These are phyloP conservation scores for Pteropus rufus DNA, from an alignment of 2,797 vertebrate species.

Conservation along the genomic window DNA sequence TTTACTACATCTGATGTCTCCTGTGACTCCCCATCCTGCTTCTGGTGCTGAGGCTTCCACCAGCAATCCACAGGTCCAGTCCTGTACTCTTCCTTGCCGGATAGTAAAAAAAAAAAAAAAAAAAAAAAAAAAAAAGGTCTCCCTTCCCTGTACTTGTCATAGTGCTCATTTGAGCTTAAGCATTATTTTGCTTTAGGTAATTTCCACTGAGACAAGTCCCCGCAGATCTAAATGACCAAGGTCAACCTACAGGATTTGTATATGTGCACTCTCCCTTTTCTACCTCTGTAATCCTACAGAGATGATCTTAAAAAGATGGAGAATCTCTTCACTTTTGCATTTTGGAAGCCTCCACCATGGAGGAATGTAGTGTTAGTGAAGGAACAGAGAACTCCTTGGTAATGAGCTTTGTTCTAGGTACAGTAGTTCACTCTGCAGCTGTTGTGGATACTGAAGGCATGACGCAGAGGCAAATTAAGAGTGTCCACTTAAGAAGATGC, in stretches of 20 bases:
- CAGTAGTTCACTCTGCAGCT: neutral
- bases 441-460: neutral
- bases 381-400: neutral
- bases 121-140: neutral
- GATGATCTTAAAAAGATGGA: neutral
- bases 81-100: neutral
- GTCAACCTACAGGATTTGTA: neutral
- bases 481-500: neutral
- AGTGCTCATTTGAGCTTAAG: neutral
- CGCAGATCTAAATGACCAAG: neutral
- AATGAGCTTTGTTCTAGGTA: neutral
- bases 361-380: no score
- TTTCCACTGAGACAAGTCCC: neutral
- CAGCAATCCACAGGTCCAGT: no score
- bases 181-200: neutral
- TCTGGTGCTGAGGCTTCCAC: no score
- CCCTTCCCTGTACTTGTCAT: neutral
- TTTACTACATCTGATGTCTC: no score
- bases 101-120: neutral
- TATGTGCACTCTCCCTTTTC: neutral
- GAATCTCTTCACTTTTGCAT: neutral
- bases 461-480: neutral
- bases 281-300: fast-evolving
- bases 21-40: no score
- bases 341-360: no score